phyloP scores from a whole-genome alignment of 2,888 invertebrate species.

The Parnassius apollo region DNA sequence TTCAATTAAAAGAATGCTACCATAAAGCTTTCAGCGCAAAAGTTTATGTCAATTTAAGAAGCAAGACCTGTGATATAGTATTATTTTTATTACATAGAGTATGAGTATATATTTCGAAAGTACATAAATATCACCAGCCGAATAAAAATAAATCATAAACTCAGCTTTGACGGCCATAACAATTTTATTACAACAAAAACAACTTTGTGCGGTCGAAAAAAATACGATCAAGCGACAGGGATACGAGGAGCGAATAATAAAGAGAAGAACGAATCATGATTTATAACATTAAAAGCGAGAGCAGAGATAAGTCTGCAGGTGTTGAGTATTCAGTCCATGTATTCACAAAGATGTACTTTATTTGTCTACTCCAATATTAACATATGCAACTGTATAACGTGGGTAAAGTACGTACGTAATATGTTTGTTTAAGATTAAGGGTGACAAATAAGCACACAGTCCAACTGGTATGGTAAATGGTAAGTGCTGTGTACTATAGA shows the following conservation, averaged over 20 bases:
- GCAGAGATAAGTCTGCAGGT: too few species aligned
- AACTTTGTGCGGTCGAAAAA: conserved; percentile 46
- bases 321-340: too few species aligned
- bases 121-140: conserved; percentile 47
- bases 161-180: conserved; percentile 62
- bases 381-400: not conserved
- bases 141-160: conserved; percentile 74
- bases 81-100: conserved; percentile 36
- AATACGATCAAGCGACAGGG: conserved; percentile 40
- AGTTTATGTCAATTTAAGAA: too few species aligned
- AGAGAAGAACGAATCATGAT: conserved; percentile 27
- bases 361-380: not conserved
- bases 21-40: too few species aligned
- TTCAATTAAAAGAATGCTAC: too few species aligned
- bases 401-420: too few species aligned
- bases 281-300: conserved; percentile 9
- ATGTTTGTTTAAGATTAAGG: too few species aligned
- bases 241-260: not conserved
- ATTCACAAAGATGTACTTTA: too few species aligned
- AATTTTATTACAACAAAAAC: conserved; percentile 62
- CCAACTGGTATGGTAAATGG: too few species aligned
- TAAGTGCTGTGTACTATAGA: too few species aligned
- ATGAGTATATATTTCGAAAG: conserved; percentile 37
- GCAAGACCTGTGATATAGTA: conserved; percentile 26
- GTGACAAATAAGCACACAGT: too few species aligned